Evolutionary conservation across 2,888 invertebrate species (phyloP), one percentile per base, ranked within the genome.

Genomic region (Carabus problematicus): DNA sequence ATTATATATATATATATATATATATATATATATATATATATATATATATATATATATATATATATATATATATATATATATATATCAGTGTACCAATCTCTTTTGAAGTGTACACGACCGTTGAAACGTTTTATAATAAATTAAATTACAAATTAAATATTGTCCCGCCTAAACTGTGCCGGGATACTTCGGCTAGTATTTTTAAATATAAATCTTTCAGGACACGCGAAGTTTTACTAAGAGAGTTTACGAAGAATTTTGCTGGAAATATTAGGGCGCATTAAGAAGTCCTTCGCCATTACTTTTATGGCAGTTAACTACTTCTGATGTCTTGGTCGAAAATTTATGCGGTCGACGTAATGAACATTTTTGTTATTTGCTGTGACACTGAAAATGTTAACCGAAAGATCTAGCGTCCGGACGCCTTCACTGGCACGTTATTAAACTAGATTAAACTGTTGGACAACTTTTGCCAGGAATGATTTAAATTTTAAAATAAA

Each of bases 291-390:
- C 45, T 64, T 45, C 43, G 55, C 56, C 64, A 64, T 64, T 64
- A 64, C 64, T 55, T 59, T 66, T 66, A 66, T 59, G 39, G 59
- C 59, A 66, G 58, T 59, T 66, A 66, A 66, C 66, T 66, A 66
- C 66, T 59, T 66, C 59, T 66, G 66, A 66, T 49, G 66, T 59
- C 47, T 29, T 9, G 14, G 12, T 59, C 40, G 39, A 8, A 66
- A 66, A 66, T 59, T 66, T 66, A 66, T 66, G 52, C 66, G 40
- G 66, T n/a, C 58, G 49, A 49, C 58, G 58, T 66, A 59, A 66
- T 59, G 66, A 66, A 59, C 66, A 66, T 66, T 66, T 66, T 47
- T 66, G 66, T 19, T 63, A 56, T 56, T 56, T 40, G 19, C 52
- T 52, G 52, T 19, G 52, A 52, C 52, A 52, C 52, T 52, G 16